Conservation (phyloP, 2,888 invertebrate genomes). For the Limnephilus auricula region DNA sequence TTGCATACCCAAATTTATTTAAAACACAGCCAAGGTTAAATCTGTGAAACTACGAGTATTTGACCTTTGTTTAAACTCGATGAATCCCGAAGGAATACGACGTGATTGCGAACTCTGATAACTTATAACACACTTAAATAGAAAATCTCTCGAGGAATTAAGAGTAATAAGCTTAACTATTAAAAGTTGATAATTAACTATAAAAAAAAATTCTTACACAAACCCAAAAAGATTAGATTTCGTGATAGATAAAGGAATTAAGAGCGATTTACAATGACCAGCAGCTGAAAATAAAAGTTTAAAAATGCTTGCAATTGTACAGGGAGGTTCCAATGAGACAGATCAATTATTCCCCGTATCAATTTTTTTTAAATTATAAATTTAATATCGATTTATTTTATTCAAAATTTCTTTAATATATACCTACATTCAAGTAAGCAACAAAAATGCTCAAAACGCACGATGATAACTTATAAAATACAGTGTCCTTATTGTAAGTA, state of each 20-base stretch:
- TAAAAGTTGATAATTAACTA: neutral
- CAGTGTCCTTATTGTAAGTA: too few relatives aligned
- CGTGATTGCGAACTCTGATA: neutral
- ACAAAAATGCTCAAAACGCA: too few relatives aligned
- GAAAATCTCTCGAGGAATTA: neutral
- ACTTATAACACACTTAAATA: neutral
- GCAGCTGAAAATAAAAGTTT: too few relatives aligned
- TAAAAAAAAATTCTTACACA: neutral
- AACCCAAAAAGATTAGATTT: neutral
- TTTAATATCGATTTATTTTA: too few relatives aligned
- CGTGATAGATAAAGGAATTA: neutral
- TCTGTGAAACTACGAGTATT: neutral
- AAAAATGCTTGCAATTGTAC: too few relatives aligned
- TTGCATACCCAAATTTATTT: neutral
- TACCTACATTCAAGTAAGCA: too few relatives aligned
- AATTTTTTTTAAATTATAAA: too few relatives aligned
- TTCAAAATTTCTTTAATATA: too few relatives aligned
- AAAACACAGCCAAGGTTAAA: neutral
- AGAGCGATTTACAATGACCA: too few relatives aligned
- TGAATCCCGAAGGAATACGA: neutral
- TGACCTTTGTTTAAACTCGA: neutral
- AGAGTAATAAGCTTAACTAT: neutral
- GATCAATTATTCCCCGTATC: too few relatives aligned
- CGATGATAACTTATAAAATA: too few relatives aligned
- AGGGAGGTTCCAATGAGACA: too few relatives aligned